Conservation (phyloP, 2,113 vertebrate species). For the Raja brachyura region DNA sequence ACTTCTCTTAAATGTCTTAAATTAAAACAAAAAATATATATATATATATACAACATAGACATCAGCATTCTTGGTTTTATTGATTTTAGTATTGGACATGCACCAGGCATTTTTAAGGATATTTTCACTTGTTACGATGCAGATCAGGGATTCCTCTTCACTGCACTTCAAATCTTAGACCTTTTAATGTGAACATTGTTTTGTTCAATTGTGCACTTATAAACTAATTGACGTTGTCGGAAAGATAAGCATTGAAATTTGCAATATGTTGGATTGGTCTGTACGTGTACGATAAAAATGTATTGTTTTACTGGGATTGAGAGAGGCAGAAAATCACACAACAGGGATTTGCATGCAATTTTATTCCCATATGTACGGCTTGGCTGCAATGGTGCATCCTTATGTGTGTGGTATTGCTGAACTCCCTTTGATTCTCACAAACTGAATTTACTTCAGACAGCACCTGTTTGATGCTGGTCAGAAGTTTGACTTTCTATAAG, state of each 20-base stretch:
- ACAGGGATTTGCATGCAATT: neutral
- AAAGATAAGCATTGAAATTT: neutral
- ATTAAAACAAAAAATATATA: neutral
- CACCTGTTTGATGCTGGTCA: neutral
- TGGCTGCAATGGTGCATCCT: neutral
- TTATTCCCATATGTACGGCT: neutral
- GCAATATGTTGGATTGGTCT: neutral
- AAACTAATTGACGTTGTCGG: neutral
- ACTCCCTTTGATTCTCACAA: neutral
- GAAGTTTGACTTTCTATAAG: neutral
- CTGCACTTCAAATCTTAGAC: neutral
- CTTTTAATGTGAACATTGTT: neutral
- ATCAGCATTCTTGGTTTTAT: slow-evolving; percentile 32
- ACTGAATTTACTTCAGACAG: neutral
- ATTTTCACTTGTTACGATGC: neutral
- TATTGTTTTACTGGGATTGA: neutral
- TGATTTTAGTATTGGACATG: neutral
- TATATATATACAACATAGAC: neutral
- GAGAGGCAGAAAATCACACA: neutral
- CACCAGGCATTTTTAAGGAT: neutral
- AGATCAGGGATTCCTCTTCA: neutral
- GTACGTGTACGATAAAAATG: neutral
- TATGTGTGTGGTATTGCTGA: neutral
- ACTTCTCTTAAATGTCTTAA: slow-evolving; percentile 20
- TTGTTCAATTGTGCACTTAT: neutral